A percentile compares a stretch with the other conserved stretches of the same genome.
Evolutionary conservation across 1,140 invertebrate species (phyloP).

Genomic region (Apis florea): DNA sequence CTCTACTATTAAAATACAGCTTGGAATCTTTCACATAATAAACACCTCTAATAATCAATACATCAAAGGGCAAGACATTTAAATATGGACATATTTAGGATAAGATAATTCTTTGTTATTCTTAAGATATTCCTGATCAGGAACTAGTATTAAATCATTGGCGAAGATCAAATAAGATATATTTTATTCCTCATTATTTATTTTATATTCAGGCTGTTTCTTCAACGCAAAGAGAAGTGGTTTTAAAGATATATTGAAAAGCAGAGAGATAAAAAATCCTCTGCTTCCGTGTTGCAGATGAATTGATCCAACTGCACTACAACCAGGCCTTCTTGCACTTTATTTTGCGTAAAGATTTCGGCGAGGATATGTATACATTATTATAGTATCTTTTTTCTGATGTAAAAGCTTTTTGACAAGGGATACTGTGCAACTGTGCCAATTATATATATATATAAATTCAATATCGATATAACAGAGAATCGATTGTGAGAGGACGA

Average conservation of each 20-base stretch:
- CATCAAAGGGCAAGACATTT: too few species aligned
- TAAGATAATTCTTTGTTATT: too few species aligned
- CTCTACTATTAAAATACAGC: too few species aligned
- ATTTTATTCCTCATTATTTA: background rate
- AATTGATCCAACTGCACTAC: slow-evolving; percentile 32
- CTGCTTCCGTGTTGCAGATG: too few species aligned
- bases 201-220: background rate
- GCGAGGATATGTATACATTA: slow-evolving; percentile 52
- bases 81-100: too few species aligned
- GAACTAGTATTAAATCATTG: slow-evolving; percentile 24
- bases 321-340: slow-evolving; percentile 24
- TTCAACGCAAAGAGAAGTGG: slow-evolving; percentile 16
- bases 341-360: slow-evolving; percentile 30
- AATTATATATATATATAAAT: slow-evolving; percentile 50
- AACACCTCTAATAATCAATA: too few species aligned
- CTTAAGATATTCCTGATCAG: too few species aligned
- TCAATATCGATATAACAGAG: slow-evolving; percentile 56
- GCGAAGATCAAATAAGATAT: slow-evolving; percentile 38
- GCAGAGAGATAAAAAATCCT: too few species aligned
- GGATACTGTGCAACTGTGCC: slow-evolving; percentile 13
- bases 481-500: slow-evolving; percentile 60
- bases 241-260: background rate
- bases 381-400: slow-evolving; percentile 51
- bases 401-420: slow-evolving; percentile 64
- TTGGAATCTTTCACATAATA: too few species aligned